Evolutionary conservation across 2,797 vertebrate species (phyloP), one percentile per base, ranked within the genome.

Genomic region (Leptoclinus maculatus): DNA sequence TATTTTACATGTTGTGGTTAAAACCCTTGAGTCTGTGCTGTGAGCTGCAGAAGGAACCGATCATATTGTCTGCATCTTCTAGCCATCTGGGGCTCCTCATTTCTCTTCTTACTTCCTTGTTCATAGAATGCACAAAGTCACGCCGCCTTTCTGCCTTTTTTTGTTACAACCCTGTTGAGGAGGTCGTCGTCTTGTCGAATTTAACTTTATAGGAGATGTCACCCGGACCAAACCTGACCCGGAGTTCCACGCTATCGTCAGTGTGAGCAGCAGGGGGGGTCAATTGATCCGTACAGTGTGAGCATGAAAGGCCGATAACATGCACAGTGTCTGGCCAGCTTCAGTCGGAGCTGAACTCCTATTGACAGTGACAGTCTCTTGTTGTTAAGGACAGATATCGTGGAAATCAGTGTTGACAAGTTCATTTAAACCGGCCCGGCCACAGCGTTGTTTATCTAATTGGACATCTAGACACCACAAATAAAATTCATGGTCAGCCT

Each of bases 361-460:
- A 27, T 83, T 76, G 86, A 67, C 76, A 25, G 82, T 70, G 78
- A 78, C 76, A 71, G 80, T 66, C 63, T 76, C 62, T 88, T 88
- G 74, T 73, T 71, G 92, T 94, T 90, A 68, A 90, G 84, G 88
- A 91, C 89, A 78, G 93, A 91, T 91, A 75, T 94, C 91, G 91
- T 86, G 90, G 86, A 96, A 96, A 97, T 92, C 81, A 95, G 92
- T 94, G 94, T 94, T 96, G 97, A 97, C 96, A 96, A 92, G 94
- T 96, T 95, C 94, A 97, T 98, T 97, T 96, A 94, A 94, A 93
- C 91, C 81, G 47, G 91, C 88, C 88, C 7, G 83, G 92, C 90
- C 94, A 90, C 94, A 90, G 94, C 84, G 91, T 94, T 94, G 93
- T 95, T 96, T 94, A 94, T 95, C 95, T 97, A 94, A 97, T 97